Conservation (phyloP, 2,888 invertebrate genomes). For the Clepsis dumicolana region DNA sequence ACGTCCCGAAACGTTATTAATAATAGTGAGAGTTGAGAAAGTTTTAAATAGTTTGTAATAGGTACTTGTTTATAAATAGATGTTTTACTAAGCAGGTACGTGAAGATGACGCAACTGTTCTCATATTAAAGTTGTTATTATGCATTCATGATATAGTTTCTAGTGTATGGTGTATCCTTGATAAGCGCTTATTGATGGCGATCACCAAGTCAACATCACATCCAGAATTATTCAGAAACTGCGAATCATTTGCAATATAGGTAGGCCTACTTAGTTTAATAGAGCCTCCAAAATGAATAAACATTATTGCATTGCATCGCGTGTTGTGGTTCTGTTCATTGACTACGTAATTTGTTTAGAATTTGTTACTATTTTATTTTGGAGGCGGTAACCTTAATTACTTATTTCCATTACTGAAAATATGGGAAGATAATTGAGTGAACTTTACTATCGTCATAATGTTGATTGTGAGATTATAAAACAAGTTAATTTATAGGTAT, state of each 20-base stretch:
- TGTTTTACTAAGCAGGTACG: too few species aligned
- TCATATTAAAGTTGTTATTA: background rate
- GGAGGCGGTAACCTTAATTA: background rate
- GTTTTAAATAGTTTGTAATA: too few species aligned
- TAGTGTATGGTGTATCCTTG: conserved; percentile 7
- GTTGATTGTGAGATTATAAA: background rate
- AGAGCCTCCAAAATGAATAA: background rate
- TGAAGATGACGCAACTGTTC: background rate
- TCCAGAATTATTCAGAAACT: background rate
- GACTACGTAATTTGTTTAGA: background rate
- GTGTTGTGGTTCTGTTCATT: background rate
- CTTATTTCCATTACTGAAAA: background rate
- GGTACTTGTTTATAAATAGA: too few species aligned
- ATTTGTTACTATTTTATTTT: background rate
- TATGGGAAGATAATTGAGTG: background rate
- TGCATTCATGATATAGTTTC: conserved; percentile 6
- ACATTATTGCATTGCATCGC: conserved; percentile 1
- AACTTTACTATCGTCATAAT: too few species aligned
- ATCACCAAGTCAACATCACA: background rate
- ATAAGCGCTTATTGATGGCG: conserved; percentile 15
- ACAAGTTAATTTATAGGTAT: too few species aligned
- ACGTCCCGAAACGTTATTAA: too few species aligned
- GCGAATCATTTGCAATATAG: background rate
- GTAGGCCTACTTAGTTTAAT: background rate
- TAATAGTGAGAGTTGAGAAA: too few species aligned